Percentiles rank a stretch among this genome's conserved stretches.
phyloP scores from a whole-genome alignment of 2,888 invertebrate species.

The Megalurothrips usitatus region DNA sequence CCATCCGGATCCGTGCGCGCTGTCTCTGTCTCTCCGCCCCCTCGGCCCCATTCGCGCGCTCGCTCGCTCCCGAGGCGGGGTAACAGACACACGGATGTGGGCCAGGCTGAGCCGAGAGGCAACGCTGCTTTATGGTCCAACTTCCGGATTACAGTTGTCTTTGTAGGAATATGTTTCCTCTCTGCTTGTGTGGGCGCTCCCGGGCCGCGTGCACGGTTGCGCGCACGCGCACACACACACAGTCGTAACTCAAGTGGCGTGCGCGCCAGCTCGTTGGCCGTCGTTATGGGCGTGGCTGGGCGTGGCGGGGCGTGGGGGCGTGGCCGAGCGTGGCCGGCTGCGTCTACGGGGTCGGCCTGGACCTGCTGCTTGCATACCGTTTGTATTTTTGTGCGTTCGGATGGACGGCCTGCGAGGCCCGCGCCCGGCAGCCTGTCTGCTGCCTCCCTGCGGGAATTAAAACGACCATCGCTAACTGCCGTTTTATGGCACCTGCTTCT shows the following conservation, averaged over 20 bases:
- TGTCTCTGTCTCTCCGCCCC: too few relatives aligned
- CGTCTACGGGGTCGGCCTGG: too few relatives aligned
- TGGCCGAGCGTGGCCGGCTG: too few relatives aligned
- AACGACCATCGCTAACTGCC: too few relatives aligned
- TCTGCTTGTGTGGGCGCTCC: background rate
- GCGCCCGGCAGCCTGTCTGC: background rate
- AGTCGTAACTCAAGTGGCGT: background rate
- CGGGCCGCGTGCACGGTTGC: background rate
- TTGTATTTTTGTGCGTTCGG: background rate
- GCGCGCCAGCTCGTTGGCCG: too few relatives aligned
- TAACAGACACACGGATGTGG: background rate
- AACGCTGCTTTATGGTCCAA: slow-evolving; percentile 21
- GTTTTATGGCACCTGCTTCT: too few relatives aligned
- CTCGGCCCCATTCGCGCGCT: too few relatives aligned
- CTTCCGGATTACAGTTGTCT: slow-evolving; percentile 24
- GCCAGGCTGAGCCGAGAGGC: slow-evolving; percentile 1
- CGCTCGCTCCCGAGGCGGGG: too few relatives aligned
- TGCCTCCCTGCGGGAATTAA: background rate
- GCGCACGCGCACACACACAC: background rate
- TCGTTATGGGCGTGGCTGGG: too few relatives aligned
- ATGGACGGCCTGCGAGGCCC: background rate
- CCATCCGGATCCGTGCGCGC: too few relatives aligned
- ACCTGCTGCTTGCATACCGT: background rate
- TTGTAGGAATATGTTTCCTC: slow-evolving; percentile 13
- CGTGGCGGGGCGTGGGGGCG: too few relatives aligned